These are phyloP conservation scores for Platycheirus rosarum DNA, from an alignment of 2,888 invertebrate species.

Conservation along the genomic window DNA sequence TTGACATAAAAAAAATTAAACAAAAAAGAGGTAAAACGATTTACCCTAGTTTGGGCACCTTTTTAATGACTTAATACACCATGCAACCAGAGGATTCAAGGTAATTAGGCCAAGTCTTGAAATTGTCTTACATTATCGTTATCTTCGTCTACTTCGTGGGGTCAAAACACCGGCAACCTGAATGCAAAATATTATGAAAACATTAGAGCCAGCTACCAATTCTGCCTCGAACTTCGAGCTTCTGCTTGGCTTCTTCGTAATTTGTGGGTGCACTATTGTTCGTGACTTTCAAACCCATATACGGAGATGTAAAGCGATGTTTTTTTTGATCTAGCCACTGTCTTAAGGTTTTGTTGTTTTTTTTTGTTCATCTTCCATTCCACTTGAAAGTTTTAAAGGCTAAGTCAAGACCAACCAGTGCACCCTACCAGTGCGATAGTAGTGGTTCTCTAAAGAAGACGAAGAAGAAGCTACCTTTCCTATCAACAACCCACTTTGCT, in stretches of 20 bases:
- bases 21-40: constrained; percentile 8
- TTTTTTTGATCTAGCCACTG: constrained; percentile 73
- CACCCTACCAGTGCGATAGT: neutral
- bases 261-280: constrained; percentile 74
- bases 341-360: constrained; percentile 38
- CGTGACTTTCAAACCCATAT: constrained; percentile 71
- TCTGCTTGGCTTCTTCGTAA: constrained; percentile 43
- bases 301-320: constrained; percentile 66
- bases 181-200: constrained; percentile 67
- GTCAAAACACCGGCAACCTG: constrained; percentile 32
- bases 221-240: constrained; percentile 23
- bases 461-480: constrained; percentile 33
- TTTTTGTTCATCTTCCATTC: constrained; percentile 4
- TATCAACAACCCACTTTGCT: constrained; percentile 24
- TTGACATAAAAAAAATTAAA: constrained; percentile 38
- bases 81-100: constrained; percentile 36
- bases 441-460: neutral
- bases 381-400: constrained; percentile 51
- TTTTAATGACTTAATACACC: constrained; percentile 67
- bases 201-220: constrained; percentile 53
- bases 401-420: constrained; percentile 61
- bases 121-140: constrained; percentile 31
- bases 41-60: constrained; percentile 7
- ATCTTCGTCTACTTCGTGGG: constrained; percentile 32
- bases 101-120: constrained; percentile 45